Base-by-base conservation (phyloP, 1,140 invertebrate genomes). In the Macrosteles quadrilineatus region DNA sequence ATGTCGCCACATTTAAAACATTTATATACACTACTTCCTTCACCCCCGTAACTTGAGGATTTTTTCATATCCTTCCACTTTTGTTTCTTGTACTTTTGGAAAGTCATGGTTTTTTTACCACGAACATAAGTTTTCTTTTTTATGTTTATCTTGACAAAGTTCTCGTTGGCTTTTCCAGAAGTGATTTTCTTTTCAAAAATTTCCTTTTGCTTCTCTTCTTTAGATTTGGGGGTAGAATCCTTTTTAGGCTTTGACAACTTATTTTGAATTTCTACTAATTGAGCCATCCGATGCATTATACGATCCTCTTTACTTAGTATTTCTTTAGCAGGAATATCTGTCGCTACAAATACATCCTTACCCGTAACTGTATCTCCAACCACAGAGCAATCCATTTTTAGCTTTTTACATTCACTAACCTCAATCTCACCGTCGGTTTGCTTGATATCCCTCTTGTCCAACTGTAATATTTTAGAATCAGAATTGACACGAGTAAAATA, bases 141-240 rank as follows among this genome's bases (percentile, higher is more conserved):
- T 73, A 98, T 86, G 83, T 98, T 95, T 57, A 98, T 89, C 73
- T 87, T 85, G 0, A 97, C 89, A 85, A 91, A 98, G 80, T 98
- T 98, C 53, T 96, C 91, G 83, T 94, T 95, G 2, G 90, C 75
- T 57, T 86, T 90, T 1, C 91, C 90, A 72, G 82, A 79, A 64
- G 85, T 81, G 0, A 93, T 82, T 82, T 91, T 92, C 59, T 87
- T 83, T 77, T 87, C 82, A 19, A 92, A 77, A 74, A 84, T 83
- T 30, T 83, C 81, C 73, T 82, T 82, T 11, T 80, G 78, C 80
- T 66, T 70, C 75, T 75, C 74, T 80, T 76, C 71, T 78, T 74
- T 75, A 65, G 19, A 47, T 40, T 75, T 66, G 59, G 43, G 55
- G 74, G 70, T 6, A 6, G 32, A 36, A 14, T 36, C 32, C 14